Evolutionary conservation across 1,140 invertebrate species (phyloP).

Genomic region (Whitmania pigra): DNA sequence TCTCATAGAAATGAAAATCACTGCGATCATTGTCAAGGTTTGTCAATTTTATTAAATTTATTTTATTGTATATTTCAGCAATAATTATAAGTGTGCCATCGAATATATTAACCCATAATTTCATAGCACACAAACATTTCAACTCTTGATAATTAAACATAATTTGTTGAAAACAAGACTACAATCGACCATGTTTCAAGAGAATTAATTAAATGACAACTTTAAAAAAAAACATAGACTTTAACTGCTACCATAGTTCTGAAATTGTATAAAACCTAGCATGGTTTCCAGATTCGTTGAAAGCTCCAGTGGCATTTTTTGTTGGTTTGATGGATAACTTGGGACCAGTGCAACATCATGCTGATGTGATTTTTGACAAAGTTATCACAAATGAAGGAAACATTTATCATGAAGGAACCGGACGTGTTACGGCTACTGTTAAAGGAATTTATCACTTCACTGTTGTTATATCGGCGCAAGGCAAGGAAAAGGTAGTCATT

Average conservation of each 20-base stretch:
- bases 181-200: no score
- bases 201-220: no score
- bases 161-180: no score
- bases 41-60: no score
- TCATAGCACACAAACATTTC: no score
- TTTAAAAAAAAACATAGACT: background rate
- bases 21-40: no score
- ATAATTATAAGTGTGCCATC: no score
- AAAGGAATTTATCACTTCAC: constrained; percentile 38
- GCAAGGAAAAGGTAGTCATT: constrained; percentile 34
- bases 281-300: background rate
- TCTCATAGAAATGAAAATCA: no score
- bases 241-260: background rate
- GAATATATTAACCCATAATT: no score
- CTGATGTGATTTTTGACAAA: constrained; percentile 34
- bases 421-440: constrained; percentile 34
- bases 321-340: constrained; percentile 34
- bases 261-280: no score
- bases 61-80: no score
- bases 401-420: constrained; percentile 31
- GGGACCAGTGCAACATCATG: constrained; percentile 31
- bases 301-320: constrained; percentile 32
- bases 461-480: constrained; percentile 36
- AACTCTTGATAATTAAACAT: no score
- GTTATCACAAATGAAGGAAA: constrained; percentile 36